Conservation (phyloP, 2,797 vertebrate species). For the Falco cherrug region DNA sequence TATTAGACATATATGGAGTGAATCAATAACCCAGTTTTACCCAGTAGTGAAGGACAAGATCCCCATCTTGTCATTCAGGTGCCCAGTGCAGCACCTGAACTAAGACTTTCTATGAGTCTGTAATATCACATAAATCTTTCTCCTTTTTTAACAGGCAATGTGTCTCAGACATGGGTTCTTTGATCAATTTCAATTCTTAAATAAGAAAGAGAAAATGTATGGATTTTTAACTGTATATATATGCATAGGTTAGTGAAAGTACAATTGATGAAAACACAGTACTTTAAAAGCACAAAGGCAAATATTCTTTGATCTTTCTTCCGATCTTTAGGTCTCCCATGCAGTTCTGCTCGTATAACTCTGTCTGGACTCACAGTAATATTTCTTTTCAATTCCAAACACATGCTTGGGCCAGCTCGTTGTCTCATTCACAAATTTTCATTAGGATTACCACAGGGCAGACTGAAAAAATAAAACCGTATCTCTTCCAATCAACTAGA, state of each 20-base stretch:
- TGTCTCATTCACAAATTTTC: not conserved
- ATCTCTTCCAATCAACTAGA: not conserved
- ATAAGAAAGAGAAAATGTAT: not conserved
- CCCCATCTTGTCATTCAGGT: not conserved
- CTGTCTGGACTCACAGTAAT: not conserved
- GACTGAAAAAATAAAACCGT: not conserved
- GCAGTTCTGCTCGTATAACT: not conserved
- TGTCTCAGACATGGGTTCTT: not conserved
- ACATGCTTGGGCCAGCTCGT: not conserved
- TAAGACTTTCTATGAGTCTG: not conserved
- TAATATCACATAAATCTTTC: not conserved
- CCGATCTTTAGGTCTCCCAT: not conserved
- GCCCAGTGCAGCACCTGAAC: not conserved
- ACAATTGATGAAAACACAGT: not conserved
- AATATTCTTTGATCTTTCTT: not conserved
- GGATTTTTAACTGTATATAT: not conserved
- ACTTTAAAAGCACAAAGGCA: not conserved
- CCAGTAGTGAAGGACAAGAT: slow-evolving; percentile 14
- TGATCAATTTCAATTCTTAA: not conserved
- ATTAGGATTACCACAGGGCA: not conserved
- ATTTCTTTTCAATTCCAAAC: not conserved
- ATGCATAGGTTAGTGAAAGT: not conserved
- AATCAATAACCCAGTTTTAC: not conserved
- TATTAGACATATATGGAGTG: slow-evolving; percentile 7
- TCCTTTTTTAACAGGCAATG: not conserved